Evolutionary conservation across 2,888 invertebrate genomes (phyloP).

Genomic region (Tetanocera ferruginea): DNA sequence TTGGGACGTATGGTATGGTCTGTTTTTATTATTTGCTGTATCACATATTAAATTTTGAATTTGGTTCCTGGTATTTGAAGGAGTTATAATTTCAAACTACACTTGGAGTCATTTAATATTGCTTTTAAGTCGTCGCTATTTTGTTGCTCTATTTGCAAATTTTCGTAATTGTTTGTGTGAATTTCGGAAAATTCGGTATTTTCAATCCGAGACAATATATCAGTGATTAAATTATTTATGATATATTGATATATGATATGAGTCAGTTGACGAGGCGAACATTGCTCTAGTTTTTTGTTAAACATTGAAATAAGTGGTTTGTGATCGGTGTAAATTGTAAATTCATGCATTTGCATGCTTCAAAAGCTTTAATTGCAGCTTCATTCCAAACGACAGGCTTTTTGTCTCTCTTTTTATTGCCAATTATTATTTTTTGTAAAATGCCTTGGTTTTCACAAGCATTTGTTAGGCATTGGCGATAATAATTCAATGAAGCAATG

Average conservation of each 20-base stretch:
- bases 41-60: background rate
- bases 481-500: conserved; percentile 44
- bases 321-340: too few relatives aligned
- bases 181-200: background rate
- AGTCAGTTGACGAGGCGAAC: background rate
- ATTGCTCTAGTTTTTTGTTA: background rate
- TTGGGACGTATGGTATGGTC: background rate
- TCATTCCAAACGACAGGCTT: too few relatives aligned
- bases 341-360: too few relatives aligned
- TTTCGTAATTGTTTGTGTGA: background rate
- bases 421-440: background rate
- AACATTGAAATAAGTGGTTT: too few relatives aligned
- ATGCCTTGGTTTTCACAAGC: background rate
- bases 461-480: conserved; percentile 10
- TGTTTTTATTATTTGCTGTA: background rate
- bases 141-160: background rate
- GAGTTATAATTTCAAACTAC: too few relatives aligned
- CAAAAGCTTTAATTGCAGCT: too few relatives aligned
- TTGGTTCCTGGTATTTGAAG: background rate
- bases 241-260: too few relatives aligned
- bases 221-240: background rate
- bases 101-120: background rate
- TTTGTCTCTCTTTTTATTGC: background rate
- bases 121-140: background rate
- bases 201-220: background rate